Conservation (phyloP, 2,888 invertebrate genomes). For the Salticus scenicus region DNA sequence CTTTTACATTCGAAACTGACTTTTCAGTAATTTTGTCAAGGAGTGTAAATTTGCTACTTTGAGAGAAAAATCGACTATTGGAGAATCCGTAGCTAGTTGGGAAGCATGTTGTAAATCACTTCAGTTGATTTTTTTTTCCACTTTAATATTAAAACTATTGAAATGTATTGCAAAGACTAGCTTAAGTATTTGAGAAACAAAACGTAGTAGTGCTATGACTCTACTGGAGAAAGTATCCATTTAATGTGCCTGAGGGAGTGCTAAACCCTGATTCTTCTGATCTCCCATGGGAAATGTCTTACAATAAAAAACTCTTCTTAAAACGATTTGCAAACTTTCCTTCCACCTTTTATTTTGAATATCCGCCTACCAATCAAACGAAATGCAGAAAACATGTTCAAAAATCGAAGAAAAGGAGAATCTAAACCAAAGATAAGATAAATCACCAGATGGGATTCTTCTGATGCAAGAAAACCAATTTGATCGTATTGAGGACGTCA, state of each 20-base stretch:
- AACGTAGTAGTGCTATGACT: background rate
- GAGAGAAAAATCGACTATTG: no score
- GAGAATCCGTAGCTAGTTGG: no score
- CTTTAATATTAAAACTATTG: background rate
- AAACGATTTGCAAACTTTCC: constrained; percentile 23
- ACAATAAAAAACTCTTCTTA: constrained; percentile 6
- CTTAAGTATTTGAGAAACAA: background rate
- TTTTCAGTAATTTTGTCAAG: no score
- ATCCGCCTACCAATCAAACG: constrained; percentile 23
- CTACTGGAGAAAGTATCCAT: background rate
- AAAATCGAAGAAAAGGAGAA: constrained; percentile 60
- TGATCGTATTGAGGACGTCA: constrained; percentile 58
- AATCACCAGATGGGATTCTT: constrained; percentile 61
- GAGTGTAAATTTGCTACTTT: no score
- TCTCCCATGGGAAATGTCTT: background rate
- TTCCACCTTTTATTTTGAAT: background rate
- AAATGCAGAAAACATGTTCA: constrained; percentile 39
- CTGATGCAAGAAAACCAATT: constrained; percentile 49
- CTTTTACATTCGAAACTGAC: no score
- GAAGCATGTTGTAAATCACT: no score
- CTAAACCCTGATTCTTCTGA: background rate
- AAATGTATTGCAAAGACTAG: background rate
- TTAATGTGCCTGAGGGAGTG: background rate
- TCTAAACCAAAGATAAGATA: constrained; percentile 57
- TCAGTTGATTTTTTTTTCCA: no score